Evolutionary conservation across 2,113 vertebrate species (phyloP).

Genomic region (Regulus satrapa): DNA sequence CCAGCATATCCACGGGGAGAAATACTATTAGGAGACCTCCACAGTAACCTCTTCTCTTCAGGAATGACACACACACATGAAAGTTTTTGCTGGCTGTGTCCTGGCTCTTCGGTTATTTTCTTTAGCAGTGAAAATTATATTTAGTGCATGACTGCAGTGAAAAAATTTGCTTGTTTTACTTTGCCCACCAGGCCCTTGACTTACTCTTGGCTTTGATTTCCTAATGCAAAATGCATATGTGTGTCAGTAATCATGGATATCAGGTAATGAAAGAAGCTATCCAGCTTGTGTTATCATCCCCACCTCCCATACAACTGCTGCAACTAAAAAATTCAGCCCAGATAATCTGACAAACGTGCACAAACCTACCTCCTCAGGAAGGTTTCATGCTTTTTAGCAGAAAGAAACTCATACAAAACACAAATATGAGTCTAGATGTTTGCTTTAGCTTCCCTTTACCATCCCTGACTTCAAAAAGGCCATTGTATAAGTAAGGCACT

Average conservation of each 20-base stretch:
- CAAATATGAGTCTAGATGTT: neutral
- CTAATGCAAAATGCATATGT: neutral
- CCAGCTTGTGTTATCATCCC: neutral
- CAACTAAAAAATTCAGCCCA: neutral
- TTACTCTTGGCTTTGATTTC: neutral
- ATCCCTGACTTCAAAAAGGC: neutral
- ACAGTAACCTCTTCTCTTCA: neutral
- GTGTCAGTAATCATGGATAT: neutral
- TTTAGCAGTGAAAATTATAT: neutral
- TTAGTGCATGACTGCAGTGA: neutral
- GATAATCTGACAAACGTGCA: neutral
- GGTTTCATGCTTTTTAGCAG: neutral
- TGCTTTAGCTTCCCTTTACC: neutral
- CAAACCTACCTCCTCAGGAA: neutral
- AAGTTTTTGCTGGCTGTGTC: neutral
- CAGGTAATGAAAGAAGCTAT: neutral
- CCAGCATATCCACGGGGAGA: neutral
- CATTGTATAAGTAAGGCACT: neutral
- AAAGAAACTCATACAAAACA: neutral
- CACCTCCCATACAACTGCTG: neutral
- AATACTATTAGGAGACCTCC: neutral
- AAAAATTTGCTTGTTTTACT: neutral
- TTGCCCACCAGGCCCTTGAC: neutral
- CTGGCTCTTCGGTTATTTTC: neutral
- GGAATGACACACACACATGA: neutral